Base-by-base conservation (phyloP, 2,888 invertebrate genomes). In the Globia sparganii region DNA sequence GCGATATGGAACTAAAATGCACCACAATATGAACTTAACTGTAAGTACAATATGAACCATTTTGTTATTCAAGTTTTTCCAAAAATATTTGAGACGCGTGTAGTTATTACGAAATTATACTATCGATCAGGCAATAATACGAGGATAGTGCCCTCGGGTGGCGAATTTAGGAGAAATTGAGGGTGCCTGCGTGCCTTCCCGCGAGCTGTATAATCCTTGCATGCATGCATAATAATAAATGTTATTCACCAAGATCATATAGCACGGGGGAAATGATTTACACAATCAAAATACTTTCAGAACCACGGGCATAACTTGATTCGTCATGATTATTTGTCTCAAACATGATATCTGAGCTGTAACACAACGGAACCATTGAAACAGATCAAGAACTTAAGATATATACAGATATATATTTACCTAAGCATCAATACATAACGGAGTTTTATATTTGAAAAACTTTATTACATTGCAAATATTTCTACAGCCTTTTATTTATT, bases 141-240 rank as follows among this genome's bases (percentile, higher is more conserved):
- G 91, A 88, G 92, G 90, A 93, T 93, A 94, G 92, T 91, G 93
- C 94, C 96, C 94, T 90, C 91, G 88, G 94, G 96, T 90, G 89
- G 93, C 90, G 92, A 96, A 96, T 96, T 96, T 96, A 96, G 95
- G 94, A 92, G 94, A 95, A 96, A 96, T 96, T 93, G 94, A 92
- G 92, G 92, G 92, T 92, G 91, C 91, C 94, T 94, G 95, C 95
- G 95, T 95, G 95, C 93, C 90, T 92, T 91, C 93, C 93, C 93
- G 90, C 91, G 86, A 93, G 93, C 93, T 86, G 87, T 90, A 88
- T 92, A 92, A 93, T 93, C 93, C 92, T 88, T 91, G 92, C 93
- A 92, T 94, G 93, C 90, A 92, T 91, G 93, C 90, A 92, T 90
- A 92, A 94, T 95, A 94, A 93, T 91, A 89, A 90, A 91, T 90